Conservation (phyloP, 2,113 vertebrate genomes). For the Enhydra lutris region DNA sequence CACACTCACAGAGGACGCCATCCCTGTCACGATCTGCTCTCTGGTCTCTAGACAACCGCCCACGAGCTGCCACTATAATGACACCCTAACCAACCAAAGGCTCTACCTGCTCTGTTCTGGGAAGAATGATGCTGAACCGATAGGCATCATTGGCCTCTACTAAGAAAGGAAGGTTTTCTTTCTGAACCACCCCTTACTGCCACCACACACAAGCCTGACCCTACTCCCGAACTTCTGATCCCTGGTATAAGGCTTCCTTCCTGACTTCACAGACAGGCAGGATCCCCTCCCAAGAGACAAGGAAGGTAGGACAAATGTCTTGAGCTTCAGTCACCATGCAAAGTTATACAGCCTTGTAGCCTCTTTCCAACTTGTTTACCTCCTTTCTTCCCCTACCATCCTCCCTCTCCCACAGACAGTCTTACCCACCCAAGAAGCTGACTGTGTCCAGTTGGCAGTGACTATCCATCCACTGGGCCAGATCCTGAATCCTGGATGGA, state of each 20-base stretch:
- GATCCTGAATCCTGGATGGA: constrained; percentile 61
- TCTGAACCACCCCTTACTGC: not conserved
- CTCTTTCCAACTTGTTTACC: constrained; percentile 39
- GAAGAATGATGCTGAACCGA: constrained; percentile 36
- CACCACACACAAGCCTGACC: not conserved
- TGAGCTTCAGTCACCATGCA: not conserved
- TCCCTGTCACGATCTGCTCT: constrained; percentile 45
- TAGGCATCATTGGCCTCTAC: constrained; percentile 45
- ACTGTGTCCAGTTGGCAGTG: constrained; percentile 64
- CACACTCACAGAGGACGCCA: constrained; percentile 1
- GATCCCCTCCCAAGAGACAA: not conserved
- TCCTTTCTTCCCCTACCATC: not conserved
- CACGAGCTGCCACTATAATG: constrained; percentile 48
- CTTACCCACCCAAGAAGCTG: constrained; percentile 68
- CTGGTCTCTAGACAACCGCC: not conserved
- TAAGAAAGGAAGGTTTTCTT: not conserved
- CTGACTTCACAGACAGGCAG: not conserved
- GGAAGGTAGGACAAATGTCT: not conserved
- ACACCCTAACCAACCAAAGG: constrained; percentile 1
- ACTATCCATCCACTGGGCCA: constrained; percentile 36
- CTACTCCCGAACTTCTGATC: not conserved
- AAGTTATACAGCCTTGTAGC: not conserved
- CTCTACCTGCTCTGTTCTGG: constrained; percentile 66
- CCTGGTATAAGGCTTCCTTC: not conserved
- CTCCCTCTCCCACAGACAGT: constrained; percentile 33